Evolutionary conservation across 1,140 invertebrate genomes (phyloP), one percentile per base, ranked within the genome.

Genomic region (Hyles euphorbiae): DNA sequence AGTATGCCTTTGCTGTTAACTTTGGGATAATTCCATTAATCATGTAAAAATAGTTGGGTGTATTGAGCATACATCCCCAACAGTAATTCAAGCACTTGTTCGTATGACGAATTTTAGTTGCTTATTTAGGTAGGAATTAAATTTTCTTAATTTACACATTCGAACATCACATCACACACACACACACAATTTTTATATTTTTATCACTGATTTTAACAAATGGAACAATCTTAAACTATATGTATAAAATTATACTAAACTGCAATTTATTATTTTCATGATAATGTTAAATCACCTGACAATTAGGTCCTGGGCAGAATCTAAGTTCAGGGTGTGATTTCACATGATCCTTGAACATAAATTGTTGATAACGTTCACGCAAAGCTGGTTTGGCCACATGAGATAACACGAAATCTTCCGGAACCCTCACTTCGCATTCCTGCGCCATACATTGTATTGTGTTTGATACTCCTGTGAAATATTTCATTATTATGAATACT

Each of bases 281-380:
- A 52, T 10, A 3, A 56, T 47, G 7, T 33, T 9, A 47, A 32
- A 47, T 48, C 36, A 97, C 93, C 86, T 95, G 94, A 91, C 98
- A 99, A 90, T 99, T 99, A 49, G 96, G 94, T 57, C 98, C 98
- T 48, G 98, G 97, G 90, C 98, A 99, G 87, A 98, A 99, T 76
- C 96, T 89, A 58, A 98, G 89, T 77, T 96, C 92, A 7, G 96
- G 96, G 90, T 98, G 96, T 53, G 96, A 96, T 81, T 95, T 96
- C 1, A 99, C 97, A 90, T 98, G 98, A 89, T 99, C 98, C 75
- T 96, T 94, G 83, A 99, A 99, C 64, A 96, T 94, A 83, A 98
- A 97, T 67, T 97, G 94, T 78, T 98, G 96, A 90, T 99, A 99
- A 76, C 96, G 96, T 76, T 98, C 96, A 58, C 96, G 90, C 74